These are phyloP conservation scores for Poecile montanus DNA, from an alignment of 2,797 vertebrate species.

Conservation along the genomic window DNA sequence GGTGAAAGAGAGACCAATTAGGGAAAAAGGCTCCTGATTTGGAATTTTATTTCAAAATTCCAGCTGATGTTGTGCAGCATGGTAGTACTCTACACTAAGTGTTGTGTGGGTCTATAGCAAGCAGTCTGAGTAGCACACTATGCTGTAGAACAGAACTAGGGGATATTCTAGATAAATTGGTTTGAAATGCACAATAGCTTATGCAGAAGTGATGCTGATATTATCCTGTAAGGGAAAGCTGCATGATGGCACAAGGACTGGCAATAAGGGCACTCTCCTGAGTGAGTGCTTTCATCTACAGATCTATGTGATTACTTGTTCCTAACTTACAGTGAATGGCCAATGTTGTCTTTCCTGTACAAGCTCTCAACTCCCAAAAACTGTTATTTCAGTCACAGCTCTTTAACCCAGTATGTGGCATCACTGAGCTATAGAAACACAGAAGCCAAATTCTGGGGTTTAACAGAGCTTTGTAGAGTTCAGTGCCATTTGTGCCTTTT, in stretches of 20 bases:
- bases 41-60: background rate
- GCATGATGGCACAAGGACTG: background rate
- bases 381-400: background rate
- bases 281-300: background rate
- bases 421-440: background rate
- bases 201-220: background rate
- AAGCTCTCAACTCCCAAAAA: background rate
- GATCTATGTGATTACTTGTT: background rate
- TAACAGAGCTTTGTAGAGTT: background rate
- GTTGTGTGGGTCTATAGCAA: background rate
- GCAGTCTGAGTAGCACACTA: background rate
- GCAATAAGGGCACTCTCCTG: background rate
- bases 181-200: background rate
- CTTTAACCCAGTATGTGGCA: background rate
- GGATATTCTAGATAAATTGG: background rate
- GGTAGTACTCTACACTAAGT: background rate
- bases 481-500: background rate
- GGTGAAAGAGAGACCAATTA: background rate
- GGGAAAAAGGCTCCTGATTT: background rate
- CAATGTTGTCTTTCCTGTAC: background rate
- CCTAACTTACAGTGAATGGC: background rate
- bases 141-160: background rate
- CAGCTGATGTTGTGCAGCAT: background rate
- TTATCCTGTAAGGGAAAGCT: background rate
- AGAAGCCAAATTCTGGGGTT: background rate